These are phyloP conservation scores for Drosophila insularis DNA, from an alignment of 1,140 invertebrate genomes.

Conservation along the genomic window DNA sequence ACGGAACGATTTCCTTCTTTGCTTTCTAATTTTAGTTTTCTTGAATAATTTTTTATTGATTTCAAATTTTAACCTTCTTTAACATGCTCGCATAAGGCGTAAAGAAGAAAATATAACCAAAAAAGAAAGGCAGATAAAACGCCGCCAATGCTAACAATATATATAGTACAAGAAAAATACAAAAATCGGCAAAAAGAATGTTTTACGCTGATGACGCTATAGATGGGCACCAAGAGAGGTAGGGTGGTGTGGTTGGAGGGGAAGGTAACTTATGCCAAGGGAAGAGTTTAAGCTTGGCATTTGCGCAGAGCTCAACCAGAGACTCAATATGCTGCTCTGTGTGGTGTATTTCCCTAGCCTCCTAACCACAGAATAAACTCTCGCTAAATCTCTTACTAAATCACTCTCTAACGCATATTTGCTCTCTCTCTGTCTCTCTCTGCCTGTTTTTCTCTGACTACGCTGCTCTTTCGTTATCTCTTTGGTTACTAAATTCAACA, in stretches of 20 bases:
- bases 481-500: conserved; percentile 58
- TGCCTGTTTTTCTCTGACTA: conserved; percentile 37
- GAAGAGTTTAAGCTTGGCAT: conserved; percentile 8
- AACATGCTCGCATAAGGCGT: conserved; percentile 43
- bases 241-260: background rate
- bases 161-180: conserved; percentile 7
- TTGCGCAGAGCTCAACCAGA: background rate
- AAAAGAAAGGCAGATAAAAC: conserved; percentile 36
- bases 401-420: background rate
- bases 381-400: conserved; percentile 4
- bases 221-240: background rate
- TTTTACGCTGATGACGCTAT: conserved; percentile 10
- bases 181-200: conserved; percentile 10
- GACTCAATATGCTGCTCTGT: background rate
- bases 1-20: background rate
- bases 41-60: conserved; percentile 80
- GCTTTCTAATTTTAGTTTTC: conserved; percentile 72
- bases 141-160: conserved; percentile 39
- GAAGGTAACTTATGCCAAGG: conserved; percentile 35
- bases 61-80: conserved; percentile 81
- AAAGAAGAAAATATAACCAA: background rate
- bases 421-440: background rate
- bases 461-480: conserved; percentile 35
- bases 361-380: conserved; percentile 62
- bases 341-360: conserved; percentile 2